Evolutionary conservation across 2,797 vertebrate genomes (phyloP).

Genomic region (Euthynnus affinis): DNA sequence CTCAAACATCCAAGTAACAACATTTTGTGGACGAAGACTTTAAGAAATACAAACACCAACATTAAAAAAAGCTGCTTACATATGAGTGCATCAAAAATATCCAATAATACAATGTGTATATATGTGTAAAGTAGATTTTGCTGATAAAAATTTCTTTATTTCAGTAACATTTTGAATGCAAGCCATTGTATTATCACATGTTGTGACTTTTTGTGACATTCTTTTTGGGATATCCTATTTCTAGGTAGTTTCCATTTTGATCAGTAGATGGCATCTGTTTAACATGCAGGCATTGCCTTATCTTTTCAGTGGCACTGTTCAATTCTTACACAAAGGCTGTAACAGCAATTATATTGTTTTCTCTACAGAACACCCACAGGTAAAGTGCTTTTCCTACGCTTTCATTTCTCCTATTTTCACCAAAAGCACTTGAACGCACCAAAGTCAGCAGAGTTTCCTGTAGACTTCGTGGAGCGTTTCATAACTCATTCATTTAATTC

Average conservation of each 20-base stretch:
- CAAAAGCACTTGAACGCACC: slow-evolving; percentile 1
- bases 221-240: background rate
- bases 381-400: accelerated
- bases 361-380: background rate
- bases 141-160: background rate
- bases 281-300: background rate
- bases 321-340: background rate
- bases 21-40: too few species aligned
- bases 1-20: too few species aligned
- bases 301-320: background rate
- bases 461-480: background rate
- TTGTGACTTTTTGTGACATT: background rate
- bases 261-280: slow-evolving; percentile 36
- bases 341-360: background rate
- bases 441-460: background rate
- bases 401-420: background rate
- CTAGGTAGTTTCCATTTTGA: background rate
- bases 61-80: background rate
- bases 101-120: background rate
- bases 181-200: background rate
- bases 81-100: background rate
- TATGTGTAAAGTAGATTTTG: too few species aligned
- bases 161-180: background rate
- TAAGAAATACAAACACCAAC: too few species aligned
- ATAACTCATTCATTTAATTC: background rate